Conservation (phyloP, 1,140 invertebrate species). For the Temnothorax curvispinosus region DNA sequence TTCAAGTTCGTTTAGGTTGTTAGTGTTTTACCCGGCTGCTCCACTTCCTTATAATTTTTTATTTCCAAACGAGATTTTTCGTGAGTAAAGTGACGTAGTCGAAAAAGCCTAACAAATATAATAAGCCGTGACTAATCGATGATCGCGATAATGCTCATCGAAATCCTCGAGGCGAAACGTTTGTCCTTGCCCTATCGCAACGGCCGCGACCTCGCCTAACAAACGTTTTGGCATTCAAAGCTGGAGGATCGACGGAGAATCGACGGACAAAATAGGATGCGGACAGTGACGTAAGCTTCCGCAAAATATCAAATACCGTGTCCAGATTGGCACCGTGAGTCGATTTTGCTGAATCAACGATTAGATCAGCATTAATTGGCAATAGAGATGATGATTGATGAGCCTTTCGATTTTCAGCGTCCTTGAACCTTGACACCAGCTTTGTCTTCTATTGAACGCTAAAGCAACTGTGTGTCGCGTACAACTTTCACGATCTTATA, state of each 20-base stretch:
- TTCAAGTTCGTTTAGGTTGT: neutral
- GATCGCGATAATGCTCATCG: slow-evolving; percentile 13
- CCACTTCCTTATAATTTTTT: neutral
- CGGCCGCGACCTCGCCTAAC: slow-evolving; percentile 46
- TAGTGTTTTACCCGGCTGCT: neutral
- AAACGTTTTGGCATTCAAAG: slow-evolving; percentile 22
- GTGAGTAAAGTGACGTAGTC: neutral
- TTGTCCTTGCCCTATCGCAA: slow-evolving; percentile 49
- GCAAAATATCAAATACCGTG: slow-evolving; percentile 5
- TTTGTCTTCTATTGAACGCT: slow-evolving; percentile 11
- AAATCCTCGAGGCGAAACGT: slow-evolving; percentile 25
- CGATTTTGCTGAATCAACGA: slow-evolving; percentile 60
- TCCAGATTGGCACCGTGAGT: slow-evolving; percentile 31
- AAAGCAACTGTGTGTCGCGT: neutral
- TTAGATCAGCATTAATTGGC: slow-evolving; percentile 62
- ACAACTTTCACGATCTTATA: slow-evolving; percentile 11
- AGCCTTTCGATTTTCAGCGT: slow-evolving; percentile 62
- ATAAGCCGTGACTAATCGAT: slow-evolving; percentile 47
- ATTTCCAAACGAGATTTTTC: neutral
- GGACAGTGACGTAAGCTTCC: slow-evolving; percentile 41
- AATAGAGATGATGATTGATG: slow-evolving; percentile 70
- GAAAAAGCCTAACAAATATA: neutral
- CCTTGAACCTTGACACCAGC: slow-evolving; percentile 58
- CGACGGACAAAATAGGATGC: slow-evolving; percentile 26
- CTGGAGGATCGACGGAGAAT: neutral